Base-by-base conservation (phyloP, 1,140 invertebrate genomes). In the Ostrea denselamellosa region DNA sequence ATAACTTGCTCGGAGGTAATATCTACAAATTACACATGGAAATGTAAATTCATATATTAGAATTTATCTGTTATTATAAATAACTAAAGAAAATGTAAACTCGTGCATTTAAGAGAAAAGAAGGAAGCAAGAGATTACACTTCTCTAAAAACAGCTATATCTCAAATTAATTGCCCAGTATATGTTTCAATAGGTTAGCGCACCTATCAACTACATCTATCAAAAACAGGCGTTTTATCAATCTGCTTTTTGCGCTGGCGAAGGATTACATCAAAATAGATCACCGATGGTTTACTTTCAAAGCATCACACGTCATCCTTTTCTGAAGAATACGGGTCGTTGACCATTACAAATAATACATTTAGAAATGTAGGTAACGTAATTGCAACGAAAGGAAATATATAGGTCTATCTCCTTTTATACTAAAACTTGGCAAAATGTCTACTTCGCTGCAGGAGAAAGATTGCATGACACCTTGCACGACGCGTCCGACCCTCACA, bases 371-470 rank as follows among this genome's bases (percentile, higher is more conserved):
- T 44, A 77, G 68, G 68, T 77, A 77, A 28, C 25, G 22, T 77
- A 77, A 77, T 77, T 34, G 25, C 68, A 77, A 34, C 68, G 68
- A 77, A 77, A 77, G 25, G 68, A 77, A 22, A 77, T 77, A 34
- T 77, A 77, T 77, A 77, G 68, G 68, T 77, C 28, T 77, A 77
- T 25, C 68, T 77, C 28, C 68, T 77, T 34, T 77, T 77, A 77
- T 77, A 77, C 25, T 12, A 77, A 77, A 44, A 77, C 25, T 77
- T 77, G 68, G 68, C 68, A 77, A 77, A 77, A 34, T 77, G 68
- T 77, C 68, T 77, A 77, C 25, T 28, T 25, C 68, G 68, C 68
- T 77, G 8, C 68, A 77, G 68, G 68, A 77, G 25, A 17, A 14
- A 77, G 68, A 34, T 77, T 44, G 68, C 25, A 77, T 77, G 68